These are phyloP conservation scores for Tetrax tetrax DNA, from an alignment of 2,113 vertebrate genomes.

Conservation along the genomic window DNA sequence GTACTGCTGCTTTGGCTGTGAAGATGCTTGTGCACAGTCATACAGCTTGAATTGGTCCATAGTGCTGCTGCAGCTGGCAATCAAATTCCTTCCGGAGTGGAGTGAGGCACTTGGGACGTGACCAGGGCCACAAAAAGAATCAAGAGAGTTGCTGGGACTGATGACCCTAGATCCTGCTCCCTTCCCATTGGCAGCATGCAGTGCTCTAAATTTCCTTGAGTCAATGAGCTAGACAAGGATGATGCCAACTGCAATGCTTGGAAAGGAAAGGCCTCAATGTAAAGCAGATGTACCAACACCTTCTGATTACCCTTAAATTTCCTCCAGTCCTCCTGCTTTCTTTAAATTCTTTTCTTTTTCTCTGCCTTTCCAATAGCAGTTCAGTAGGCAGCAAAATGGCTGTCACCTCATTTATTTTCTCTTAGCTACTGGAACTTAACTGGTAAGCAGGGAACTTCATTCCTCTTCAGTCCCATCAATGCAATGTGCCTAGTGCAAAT, in stretches of 20 bases:
- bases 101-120: not conserved
- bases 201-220: not conserved
- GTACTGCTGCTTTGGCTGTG: not conserved
- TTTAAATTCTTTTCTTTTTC: not conserved
- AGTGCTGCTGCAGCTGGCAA: not conserved
- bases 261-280: not conserved
- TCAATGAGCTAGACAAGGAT: not conserved
- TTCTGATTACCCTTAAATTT: not conserved
- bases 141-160: not conserved
- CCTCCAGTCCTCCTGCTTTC: not conserved
- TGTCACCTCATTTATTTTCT: not conserved
- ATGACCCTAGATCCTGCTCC: not conserved
- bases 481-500: not conserved
- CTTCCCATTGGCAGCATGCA: not conserved
- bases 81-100: not conserved
- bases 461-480: not conserved
- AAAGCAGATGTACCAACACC: not conserved
- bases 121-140: not conserved
- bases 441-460: not conserved
- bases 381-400: not conserved
- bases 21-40: not conserved
- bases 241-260: not conserved
- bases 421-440: not conserved
- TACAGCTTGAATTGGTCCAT: accelerated
- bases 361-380: not conserved